Evolutionary conservation across 2,113 vertebrate genomes (phyloP), one percentile per base, ranked within the genome.

Genomic region (Psammodynastes pulverulentus): DNA sequence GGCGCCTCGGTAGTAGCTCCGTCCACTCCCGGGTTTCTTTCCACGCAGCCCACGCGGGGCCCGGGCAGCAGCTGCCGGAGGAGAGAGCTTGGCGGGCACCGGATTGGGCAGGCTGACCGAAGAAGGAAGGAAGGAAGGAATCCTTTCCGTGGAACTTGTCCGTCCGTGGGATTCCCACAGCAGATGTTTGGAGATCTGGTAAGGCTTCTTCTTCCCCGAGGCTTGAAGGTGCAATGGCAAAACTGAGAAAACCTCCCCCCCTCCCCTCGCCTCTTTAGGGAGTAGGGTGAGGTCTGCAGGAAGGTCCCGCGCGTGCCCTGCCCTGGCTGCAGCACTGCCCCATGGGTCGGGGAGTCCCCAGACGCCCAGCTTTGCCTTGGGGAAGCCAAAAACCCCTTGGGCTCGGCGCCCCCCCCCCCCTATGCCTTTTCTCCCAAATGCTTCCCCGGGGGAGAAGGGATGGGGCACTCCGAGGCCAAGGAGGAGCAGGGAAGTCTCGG

Each of bases 151-250:
- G 24, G 4, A n/a, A 84, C 29, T 3, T n/a, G 6, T 7, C 67
- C n/a, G 6, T 7, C 67, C n/a, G 2, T 43, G 51, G 3, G 26
- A 5, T 10, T 13, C 85, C 26, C 46, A 0, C 8, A 3, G 15
- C 21, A 49, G 45, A 93, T 93, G 92, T 88, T 88, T 51, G 92
- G 84, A 15, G 45, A 93, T 1, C 12, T 29, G 62, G 92, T 93
- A 39, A 93, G 92, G 84, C 17, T 24, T 12, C 29, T 0, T 43
- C 51, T 1, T 4, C 15, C n/a, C 58, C 10, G 2, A 48, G 43
- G 49, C 48, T 62, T 12, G 19, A 29, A 46, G 87, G 34, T 48
- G 86, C 21, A 17, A 23, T 13, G 39, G 29, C 12, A 12, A n/a
- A 1, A 4, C 58, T 1, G 29, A 17, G 62, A n/a, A 62, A 67